Evolutionary conservation across 2,888 invertebrate genomes (phyloP), one percentile per base, ranked within the genome.

Genomic region (Tiphia femorata): DNA sequence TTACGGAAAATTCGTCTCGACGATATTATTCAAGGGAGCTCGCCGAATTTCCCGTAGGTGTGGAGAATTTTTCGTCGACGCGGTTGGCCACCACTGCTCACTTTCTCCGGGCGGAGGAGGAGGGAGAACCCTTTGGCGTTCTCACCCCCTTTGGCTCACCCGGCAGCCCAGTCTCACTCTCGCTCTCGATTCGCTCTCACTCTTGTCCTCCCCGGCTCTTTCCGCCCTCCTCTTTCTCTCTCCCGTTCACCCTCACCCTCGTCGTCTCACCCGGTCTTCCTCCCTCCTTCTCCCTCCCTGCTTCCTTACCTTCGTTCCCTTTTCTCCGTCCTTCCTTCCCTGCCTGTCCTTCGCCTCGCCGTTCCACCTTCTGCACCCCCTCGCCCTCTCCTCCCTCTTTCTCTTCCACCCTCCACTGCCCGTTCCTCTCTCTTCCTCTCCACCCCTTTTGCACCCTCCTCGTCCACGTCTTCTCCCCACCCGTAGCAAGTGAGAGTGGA

Each of bases 401-500:
- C n/a, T n/a, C n/a, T n/a, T n/a, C 49, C 49, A 14, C 21, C 47
- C 62, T 47, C 51, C 8, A 16, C 51, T 30, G 8, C 49, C 56
- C 51, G 37, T 25, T 59, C 41, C 42, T 21, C 49, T 38, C 38
- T 48, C 59, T 41, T 40, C 42, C 56, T 47, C 59, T 38, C 42
- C 55, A 49, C 57, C 64, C 58, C n/a, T n/a, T n/a, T n/a, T n/a
- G n/a, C n/a, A n/a, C n/a, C 59, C 58, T 64, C 64, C 42, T 49
- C 30, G 44, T 43, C 42, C 61, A 53, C 54, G 62, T 65, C 72
- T 63, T 63, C 54, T 54, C 63, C 58, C 43, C 48, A 61, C 64
- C 68, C 68, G 58, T 55, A 58, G 72, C 73, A 77, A 81, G 81
- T 78, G 79, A 79, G 80, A 81, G 80, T 78, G 81, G 81, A 81